Evolutionary conservation across 2,797 vertebrate genomes (phyloP).

Genomic region (Anomalospiza imberbis): DNA sequence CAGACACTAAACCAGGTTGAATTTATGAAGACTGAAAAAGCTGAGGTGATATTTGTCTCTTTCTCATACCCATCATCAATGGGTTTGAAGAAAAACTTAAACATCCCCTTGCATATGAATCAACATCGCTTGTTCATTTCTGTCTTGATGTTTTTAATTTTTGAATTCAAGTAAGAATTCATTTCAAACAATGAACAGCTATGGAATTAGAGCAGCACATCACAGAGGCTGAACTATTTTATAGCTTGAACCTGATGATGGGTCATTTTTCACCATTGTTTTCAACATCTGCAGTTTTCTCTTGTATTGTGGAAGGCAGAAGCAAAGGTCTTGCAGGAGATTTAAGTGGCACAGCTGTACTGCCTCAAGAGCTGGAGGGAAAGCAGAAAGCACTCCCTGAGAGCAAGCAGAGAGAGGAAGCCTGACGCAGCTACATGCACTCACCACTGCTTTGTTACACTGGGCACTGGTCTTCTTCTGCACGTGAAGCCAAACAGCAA

Average conservation of each 20-base stretch:
- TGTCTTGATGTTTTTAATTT: not conserved
- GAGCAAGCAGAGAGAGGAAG: rapidly evolving
- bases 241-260: not conserved
- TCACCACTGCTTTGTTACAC: not conserved
- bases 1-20: rapidly evolving
- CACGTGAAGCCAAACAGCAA: not conserved
- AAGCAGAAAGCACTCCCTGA: not conserved
- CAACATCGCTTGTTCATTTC: not conserved
- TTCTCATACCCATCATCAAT: not conserved
- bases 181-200: not conserved
- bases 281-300: slow-evolving; percentile 4
- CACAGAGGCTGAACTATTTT: not conserved
- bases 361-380: not conserved
- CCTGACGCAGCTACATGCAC: not conserved
- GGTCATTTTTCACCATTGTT: not conserved
- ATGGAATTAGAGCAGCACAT: not conserved
- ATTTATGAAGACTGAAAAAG: not conserved
- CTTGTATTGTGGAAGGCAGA: not conserved
- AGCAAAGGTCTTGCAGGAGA: not conserved
- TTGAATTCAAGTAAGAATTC: not conserved
- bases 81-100: not conserved
- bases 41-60: not conserved
- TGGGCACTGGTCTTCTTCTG: not conserved
- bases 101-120: not conserved
- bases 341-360: slow-evolving; percentile 23